Evolutionary conservation across 2,797 vertebrate species (phyloP).

Genomic region (Danio tinwini): DNA sequence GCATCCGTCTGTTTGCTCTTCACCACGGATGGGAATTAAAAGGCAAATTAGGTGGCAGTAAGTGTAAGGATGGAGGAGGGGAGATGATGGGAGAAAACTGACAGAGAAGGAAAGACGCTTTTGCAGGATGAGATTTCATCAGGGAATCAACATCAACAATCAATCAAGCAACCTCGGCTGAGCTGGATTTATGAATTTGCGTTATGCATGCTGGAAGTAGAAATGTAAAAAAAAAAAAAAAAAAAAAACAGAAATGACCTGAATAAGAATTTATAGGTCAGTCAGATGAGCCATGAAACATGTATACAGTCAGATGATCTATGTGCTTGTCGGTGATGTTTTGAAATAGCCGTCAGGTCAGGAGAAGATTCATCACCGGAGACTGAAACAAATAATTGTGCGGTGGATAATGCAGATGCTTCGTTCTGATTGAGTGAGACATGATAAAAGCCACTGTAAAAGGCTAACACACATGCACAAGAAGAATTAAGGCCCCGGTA

Average conservation of each 20-base stretch:
- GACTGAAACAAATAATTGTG: background rate
- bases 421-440: background rate
- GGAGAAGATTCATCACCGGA: background rate
- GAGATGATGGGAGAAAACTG: background rate
- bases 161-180: background rate
- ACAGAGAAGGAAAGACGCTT: background rate
- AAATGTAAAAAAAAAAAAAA: background rate
- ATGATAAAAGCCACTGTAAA: constrained; percentile 1
- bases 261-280: background rate
- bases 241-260: background rate
- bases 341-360: background rate
- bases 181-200: background rate
- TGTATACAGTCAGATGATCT: background rate
- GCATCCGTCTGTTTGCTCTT: constrained; percentile 66
- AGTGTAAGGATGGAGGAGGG: background rate
- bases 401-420: background rate
- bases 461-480: background rate
- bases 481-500: background rate
- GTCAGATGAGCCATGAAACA: background rate
- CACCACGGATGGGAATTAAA: constrained; percentile 70
- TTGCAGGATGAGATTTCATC: background rate
- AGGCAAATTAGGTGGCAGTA: constrained; percentile 60
- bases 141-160: background rate
- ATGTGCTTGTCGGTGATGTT: background rate
- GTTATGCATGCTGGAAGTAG: background rate